Evolutionary conservation across 2,888 invertebrate species (phyloP).

Genomic region (Choristoneura rosaceana): DNA sequence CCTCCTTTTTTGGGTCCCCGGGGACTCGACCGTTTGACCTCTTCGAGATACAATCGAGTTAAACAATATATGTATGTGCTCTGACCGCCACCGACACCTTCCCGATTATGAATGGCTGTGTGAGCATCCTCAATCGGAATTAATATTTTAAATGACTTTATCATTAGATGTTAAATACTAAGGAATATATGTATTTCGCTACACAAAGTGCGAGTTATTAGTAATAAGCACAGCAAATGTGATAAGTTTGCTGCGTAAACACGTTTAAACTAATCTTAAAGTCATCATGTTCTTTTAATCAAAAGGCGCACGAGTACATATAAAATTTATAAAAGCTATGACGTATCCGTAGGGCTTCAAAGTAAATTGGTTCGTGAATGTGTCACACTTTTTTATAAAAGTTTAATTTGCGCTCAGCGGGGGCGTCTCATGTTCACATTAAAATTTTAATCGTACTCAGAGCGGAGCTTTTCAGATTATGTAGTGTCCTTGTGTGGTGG

Average conservation of each 20-base stretch:
- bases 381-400: conserved; percentile 56
- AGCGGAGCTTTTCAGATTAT: conserved; percentile 58
- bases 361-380: conserved; percentile 52
- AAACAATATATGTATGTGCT: conserved; percentile 28
- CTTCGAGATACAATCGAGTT: conserved; percentile 39
- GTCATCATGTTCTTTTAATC: background rate
- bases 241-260: background rate
- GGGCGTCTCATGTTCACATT: conserved; percentile 57
- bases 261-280: background rate
- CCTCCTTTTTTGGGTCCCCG: conserved; percentile 24
- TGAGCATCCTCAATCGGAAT: conserved; percentile 29
- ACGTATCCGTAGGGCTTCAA: conserved; percentile 35
- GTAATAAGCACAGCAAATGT: background rate
- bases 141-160: conserved; percentile 4
- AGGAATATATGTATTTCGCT: no score
- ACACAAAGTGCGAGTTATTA: background rate
- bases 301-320: background rate
- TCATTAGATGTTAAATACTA: background rate
- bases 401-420: conserved; percentile 51
- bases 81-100: conserved; percentile 21
- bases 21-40: conserved; percentile 33
- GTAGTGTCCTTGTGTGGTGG: conserved; percentile 39
- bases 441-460: conserved; percentile 60
- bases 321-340: conserved; percentile 22
- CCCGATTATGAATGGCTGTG: conserved; percentile 23